Evolutionary conservation across 1,140 invertebrate species (phyloP).

Genomic region (Drosophila lini): DNA sequence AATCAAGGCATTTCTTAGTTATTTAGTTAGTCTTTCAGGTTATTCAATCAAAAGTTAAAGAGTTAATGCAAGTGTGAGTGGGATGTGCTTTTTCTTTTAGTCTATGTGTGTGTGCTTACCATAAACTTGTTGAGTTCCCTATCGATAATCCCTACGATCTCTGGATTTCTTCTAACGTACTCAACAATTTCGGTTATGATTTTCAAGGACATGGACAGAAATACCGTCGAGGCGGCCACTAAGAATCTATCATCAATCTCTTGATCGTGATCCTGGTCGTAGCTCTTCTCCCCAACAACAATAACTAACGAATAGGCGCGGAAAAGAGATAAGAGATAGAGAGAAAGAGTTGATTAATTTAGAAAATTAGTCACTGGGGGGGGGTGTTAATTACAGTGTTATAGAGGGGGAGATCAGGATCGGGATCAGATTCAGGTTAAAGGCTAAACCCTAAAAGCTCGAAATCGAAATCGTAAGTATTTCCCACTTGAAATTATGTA

Average conservation of each 20-base stretch:
- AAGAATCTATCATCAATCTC: slow-evolving; percentile 82
- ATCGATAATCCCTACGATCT: slow-evolving; percentile 80
- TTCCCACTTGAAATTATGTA: background rate
- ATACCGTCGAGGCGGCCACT: slow-evolving; percentile 83
- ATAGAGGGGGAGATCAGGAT: slow-evolving; percentile 1
- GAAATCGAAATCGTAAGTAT: slow-evolving; percentile 26
- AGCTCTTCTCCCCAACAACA: slow-evolving; percentile 69
- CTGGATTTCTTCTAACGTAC: slow-evolving; percentile 82
- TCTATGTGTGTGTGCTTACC: slow-evolving; percentile 62
- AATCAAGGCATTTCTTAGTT: background rate
- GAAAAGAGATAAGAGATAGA: slow-evolving; percentile 39
- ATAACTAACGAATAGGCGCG: slow-evolving; percentile 55
- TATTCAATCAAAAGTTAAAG: background rate
- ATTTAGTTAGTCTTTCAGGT: background rate
- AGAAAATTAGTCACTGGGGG: slow-evolving; percentile 54
- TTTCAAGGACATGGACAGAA: slow-evolving; percentile 82
- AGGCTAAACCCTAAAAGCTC: slow-evolving; percentile 7
- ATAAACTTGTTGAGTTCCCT: slow-evolving; percentile 83
- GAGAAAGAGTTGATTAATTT: slow-evolving; percentile 56
- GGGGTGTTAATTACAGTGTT: slow-evolving; percentile 25
- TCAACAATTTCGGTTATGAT: slow-evolving; percentile 83
- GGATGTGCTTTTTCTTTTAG: background rate
- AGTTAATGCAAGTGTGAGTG: slow-evolving; percentile 2
- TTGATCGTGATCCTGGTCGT: slow-evolving; percentile 66
- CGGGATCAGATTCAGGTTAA: slow-evolving; percentile 23